These are phyloP conservation scores for Ianthella basta DNA, from an alignment of 37 sponge, comb jelly and placozoan genomes.

Conservation along the genomic window DNA sequence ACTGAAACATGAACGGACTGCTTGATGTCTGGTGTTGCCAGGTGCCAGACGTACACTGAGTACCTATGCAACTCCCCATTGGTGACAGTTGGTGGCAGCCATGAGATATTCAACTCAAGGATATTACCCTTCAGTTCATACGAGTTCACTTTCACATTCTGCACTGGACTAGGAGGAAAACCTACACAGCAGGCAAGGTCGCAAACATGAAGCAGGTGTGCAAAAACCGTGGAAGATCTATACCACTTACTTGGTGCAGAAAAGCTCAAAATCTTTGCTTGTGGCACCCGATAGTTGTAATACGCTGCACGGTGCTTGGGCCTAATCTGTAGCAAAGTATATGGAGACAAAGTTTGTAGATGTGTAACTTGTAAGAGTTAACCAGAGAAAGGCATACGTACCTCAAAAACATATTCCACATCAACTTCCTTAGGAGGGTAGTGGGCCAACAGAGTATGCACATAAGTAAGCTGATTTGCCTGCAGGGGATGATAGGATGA, in stretches of 20 bases:
- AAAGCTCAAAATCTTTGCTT: too few relatives aligned
- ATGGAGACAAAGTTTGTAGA: too few relatives aligned
- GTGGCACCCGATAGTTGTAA: too few relatives aligned
- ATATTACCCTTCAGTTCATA: neutral
- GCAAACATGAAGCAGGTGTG: too few relatives aligned
- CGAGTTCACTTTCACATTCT: neutral
- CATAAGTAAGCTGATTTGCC: neutral
- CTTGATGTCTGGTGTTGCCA: neutral
- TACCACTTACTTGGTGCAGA: too few relatives aligned
- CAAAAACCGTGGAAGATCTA: too few relatives aligned
- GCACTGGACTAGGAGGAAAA: slow-evolving; percentile 22
- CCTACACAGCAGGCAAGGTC: neutral
- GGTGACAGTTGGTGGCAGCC: neutral
- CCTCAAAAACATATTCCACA: neutral
- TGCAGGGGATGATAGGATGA: neutral
- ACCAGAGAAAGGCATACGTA: neutral
- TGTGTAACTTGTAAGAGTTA: too few relatives aligned
- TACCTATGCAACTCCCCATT: slow-evolving; percentile 1
- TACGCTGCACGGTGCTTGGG: too few relatives aligned
- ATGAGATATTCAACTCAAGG: neutral
- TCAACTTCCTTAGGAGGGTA: slow-evolving; percentile 3
- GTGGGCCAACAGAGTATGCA: neutral
- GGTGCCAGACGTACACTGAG: neutral
- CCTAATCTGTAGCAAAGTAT: too few relatives aligned
- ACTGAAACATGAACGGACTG: too few relatives aligned